phyloP scores from a whole-genome alignment of 53 echinoderm and acorn worm species.

The Arbacia lixula region DNA sequence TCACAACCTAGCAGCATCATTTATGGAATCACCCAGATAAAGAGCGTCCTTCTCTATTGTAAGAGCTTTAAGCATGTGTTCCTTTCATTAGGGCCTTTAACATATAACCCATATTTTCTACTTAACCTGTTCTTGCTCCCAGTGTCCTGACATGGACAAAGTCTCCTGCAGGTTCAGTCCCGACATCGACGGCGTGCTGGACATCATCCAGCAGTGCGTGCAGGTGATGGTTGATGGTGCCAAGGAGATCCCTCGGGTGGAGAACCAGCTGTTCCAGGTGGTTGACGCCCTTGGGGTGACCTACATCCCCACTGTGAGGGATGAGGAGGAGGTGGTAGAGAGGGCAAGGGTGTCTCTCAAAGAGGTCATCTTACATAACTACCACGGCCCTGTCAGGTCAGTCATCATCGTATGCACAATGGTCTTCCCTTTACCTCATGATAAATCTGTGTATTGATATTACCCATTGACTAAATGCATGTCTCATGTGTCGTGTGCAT shows the following conservation, averaged over 20 bases:
- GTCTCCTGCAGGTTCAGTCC: slow-evolving; percentile 82
- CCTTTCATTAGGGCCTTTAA: too few species aligned
- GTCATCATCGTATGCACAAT: too few species aligned
- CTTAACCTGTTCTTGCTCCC: too few species aligned
- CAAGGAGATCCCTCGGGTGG: slow-evolving; percentile 71
- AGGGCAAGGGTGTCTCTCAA: slow-evolving; percentile 74
- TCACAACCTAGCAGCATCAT: too few species aligned
- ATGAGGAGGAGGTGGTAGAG: slow-evolving; percentile 81
- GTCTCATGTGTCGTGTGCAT: too few species aligned
- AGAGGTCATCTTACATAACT: slow-evolving; percentile 73
- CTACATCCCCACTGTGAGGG: slow-evolving; percentile 72
- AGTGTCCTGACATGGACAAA: slow-evolving; percentile 76
- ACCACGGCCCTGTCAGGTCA: slow-evolving; percentile 92
- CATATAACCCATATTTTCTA: too few species aligned
- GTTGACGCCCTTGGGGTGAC: slow-evolving; percentile 69
- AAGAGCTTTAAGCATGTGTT: too few species aligned
- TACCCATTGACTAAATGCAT: too few species aligned
- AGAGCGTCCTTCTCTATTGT: too few species aligned
- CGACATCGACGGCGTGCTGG: slow-evolving; percentile 67
- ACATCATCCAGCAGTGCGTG: slow-evolving; percentile 71
- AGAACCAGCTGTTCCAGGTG: slow-evolving; percentile 76
- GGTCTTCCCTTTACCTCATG: too few species aligned
- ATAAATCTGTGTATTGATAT: too few species aligned
- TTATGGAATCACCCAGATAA: too few species aligned
- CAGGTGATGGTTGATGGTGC: slow-evolving; percentile 79